Conservation (phyloP, 2,888 invertebrate species). For the Agelastica alni region DNA sequence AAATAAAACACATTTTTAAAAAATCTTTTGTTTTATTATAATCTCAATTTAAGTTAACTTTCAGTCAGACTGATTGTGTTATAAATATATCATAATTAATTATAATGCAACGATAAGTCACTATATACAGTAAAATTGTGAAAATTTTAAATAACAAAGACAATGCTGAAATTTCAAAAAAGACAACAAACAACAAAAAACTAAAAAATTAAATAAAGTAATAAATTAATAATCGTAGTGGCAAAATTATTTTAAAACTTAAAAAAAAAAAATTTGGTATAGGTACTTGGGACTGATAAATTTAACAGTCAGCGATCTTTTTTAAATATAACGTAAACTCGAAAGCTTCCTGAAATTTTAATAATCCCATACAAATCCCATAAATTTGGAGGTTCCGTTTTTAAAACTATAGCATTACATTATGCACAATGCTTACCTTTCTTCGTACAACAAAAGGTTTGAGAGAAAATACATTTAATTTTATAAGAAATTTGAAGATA, state of each 20-base stretch:
- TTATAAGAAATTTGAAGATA: no score
- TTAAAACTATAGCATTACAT: no score
- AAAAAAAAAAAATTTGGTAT: constrained; percentile 30
- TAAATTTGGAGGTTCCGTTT: no score
- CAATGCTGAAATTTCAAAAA: constrained; percentile 39
- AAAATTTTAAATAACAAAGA: constrained; percentile 47
- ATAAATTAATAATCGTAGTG: constrained; percentile 29
- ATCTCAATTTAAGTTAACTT: constrained; percentile 49
- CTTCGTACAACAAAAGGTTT: no score
- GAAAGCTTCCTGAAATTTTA: no score
- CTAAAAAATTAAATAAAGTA: constrained; percentile 24
- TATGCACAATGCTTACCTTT: no score
- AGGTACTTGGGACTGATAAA: no score
- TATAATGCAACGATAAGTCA: constrained; percentile 52
- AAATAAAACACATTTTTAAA: constrained; percentile 26
- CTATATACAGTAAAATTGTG: constrained; percentile 55
- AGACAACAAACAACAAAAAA: constrained; percentile 42
- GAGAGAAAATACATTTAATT: no score
- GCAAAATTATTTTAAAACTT: constrained; percentile 28
- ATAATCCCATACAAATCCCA: no score
- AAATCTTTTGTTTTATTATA: constrained; percentile 50
- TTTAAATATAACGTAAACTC: no score
- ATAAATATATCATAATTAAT: constrained; percentile 57
- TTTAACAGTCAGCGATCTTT: no score
- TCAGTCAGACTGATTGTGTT: constrained; percentile 56